Conservation (phyloP, 2,797 vertebrate species). For the Sebastiscus tertius region DNA sequence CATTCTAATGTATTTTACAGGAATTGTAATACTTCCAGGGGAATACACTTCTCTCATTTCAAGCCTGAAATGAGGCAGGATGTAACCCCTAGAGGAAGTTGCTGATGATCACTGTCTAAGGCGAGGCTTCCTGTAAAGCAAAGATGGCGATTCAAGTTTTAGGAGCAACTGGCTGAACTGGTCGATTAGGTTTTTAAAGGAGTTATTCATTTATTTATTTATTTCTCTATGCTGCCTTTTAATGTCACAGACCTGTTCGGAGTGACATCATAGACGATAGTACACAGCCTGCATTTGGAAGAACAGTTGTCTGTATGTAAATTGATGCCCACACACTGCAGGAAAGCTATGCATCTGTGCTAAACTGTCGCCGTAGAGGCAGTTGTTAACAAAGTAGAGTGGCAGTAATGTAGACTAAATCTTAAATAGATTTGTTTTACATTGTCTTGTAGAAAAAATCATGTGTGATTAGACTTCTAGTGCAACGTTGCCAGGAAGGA, state of each 20-base stretch:
- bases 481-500: too few relatives aligned
- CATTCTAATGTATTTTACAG: conserved; percentile 33
- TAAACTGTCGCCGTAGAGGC: background rate
- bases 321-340: background rate
- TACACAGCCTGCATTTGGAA: background rate
- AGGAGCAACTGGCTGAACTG: background rate
- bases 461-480: background rate
- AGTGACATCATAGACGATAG: background rate
- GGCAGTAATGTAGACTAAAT: background rate
- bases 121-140: conserved; percentile 35
- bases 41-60: conserved; percentile 21
- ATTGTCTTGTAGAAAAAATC: background rate
- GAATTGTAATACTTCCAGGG: conserved; percentile 1
- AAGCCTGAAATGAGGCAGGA: conserved; percentile 31
- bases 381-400: background rate
- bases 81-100: conserved; percentile 28
- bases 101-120: conserved; percentile 33
- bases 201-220: background rate
- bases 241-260: background rate
- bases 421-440: background rate
- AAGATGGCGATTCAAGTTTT: conserved; percentile 21
- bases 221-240: background rate
- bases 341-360: background rate
- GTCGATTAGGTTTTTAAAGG: background rate
- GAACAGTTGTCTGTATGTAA: background rate